Conservation (phyloP, 2,888 invertebrate genomes). For the Lycophotia porphyrea region DNA sequence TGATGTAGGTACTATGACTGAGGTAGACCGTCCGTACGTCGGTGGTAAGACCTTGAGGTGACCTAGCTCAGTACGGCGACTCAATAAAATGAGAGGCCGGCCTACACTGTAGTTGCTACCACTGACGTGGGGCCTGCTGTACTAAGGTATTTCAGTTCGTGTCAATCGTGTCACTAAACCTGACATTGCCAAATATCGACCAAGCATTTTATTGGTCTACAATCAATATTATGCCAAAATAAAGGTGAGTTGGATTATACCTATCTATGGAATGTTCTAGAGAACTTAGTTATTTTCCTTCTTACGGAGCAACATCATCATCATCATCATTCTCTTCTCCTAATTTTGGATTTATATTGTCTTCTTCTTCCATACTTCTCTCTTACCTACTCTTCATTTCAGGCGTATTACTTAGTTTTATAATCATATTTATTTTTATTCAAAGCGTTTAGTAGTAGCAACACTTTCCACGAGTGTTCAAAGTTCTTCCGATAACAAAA, state of each 20-base stretch:
- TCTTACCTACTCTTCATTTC: not conserved
- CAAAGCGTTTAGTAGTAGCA: not conserved
- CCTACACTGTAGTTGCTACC: not conserved
- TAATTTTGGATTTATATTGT: too few species aligned
- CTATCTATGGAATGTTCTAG: not conserved
- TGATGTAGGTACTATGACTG: constrained; percentile 6
- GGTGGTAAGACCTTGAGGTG: not conserved
- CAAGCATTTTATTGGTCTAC: constrained; percentile 6
- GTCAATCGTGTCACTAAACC: constrained; percentile 25
- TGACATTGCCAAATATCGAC: constrained; percentile 34
- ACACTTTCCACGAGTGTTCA: constrained; percentile 8
- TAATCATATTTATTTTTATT: not conserved
- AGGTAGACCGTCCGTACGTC: not conserved
- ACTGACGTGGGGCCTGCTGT: not conserved
- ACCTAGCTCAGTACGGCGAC: too few species aligned
- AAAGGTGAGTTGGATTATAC: not conserved
- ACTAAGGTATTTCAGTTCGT: constrained; percentile 14
- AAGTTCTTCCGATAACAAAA: constrained; percentile 11
- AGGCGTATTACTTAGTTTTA: not conserved
- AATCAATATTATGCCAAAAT: constrained; percentile 10
- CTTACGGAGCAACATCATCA: not conserved
- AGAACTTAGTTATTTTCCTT: not conserved
- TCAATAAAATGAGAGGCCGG: not conserved
- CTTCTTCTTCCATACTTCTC: not conserved
- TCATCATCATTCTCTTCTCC: not conserved